Conservation (phyloP, 2,113 vertebrate genomes). For the Hypocryptadius cinnamomeus region DNA sequence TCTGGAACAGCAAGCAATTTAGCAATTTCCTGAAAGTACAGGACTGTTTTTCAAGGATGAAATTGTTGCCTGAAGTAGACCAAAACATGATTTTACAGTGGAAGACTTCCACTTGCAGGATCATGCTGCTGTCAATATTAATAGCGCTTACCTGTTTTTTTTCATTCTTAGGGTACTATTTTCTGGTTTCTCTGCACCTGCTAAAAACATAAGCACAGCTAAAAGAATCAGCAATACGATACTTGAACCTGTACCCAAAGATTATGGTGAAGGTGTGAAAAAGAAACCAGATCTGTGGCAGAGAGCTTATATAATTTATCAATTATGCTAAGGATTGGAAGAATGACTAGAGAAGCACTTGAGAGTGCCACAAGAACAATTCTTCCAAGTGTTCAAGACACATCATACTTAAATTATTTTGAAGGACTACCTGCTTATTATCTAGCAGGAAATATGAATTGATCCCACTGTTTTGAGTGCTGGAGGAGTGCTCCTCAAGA, state of each 20-base stretch:
- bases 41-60: slow-evolving; percentile 5
- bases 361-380: neutral
- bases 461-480: neutral
- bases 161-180: neutral
- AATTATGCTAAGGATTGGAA: neutral
- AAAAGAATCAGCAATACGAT: neutral
- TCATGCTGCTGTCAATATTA: neutral
- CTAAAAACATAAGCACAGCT: neutral
- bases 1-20: slow-evolving; percentile 42
- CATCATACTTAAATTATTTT: neutral
- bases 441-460: neutral
- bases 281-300: neutral
- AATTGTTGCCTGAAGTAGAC: neutral
- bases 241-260: neutral
- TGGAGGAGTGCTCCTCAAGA: neutral
- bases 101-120: neutral
- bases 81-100: neutral
- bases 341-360: neutral
- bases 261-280: neutral
- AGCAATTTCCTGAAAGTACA: neutral
- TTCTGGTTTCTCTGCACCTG: neutral
- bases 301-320: neutral
- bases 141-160: neutral
- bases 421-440: neutral
- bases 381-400: neutral